phyloP scores from a whole-genome alignment of 2,888 invertebrate genomes.

The Nomada ferruginata region DNA sequence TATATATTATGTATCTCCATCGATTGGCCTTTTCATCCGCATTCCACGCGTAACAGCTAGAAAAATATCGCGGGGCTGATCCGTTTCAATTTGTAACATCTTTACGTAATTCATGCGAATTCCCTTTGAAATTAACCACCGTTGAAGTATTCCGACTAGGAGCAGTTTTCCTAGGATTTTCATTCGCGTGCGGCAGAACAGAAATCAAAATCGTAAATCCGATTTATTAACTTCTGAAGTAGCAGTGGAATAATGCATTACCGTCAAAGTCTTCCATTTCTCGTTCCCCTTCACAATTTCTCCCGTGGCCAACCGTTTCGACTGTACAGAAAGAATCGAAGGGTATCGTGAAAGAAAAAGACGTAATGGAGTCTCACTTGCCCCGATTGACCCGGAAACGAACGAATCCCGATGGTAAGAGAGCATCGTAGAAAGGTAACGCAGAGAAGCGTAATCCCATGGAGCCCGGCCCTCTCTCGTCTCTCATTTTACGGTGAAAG shows the following conservation, averaged over 20 bases:
- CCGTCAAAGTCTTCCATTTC: conserved; percentile 27
- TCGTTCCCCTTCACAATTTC: conserved; percentile 31
- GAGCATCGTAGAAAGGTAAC: conserved; percentile 71
- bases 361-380: conserved; percentile 66
- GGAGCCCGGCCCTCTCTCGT: conserved; percentile 44
- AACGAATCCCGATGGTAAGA: conserved; percentile 68
- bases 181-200: not conserved
- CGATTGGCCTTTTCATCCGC: not conserved
- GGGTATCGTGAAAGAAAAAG: conserved; percentile 59
- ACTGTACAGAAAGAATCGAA: conserved; percentile 55
- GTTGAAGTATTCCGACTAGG: not conserved
- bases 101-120: not conserved
- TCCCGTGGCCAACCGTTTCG: conserved; percentile 42
- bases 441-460: conserved; percentile 69
- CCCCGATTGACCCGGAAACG: conserved; percentile 71
- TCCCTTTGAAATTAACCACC: not conserved
- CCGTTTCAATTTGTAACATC: not conserved
- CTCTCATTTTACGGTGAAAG: conserved; percentile 64
- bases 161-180: not conserved
- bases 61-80: not conserved
- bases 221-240: conserved; percentile 25
- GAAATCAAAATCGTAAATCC: not conserved
- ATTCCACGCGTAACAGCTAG: not conserved
- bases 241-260: conserved; percentile 34
- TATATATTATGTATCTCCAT: not conserved